Evolutionary conservation across 2,113 vertebrate species (phyloP).

Genomic region (Polyodon spathula): DNA sequence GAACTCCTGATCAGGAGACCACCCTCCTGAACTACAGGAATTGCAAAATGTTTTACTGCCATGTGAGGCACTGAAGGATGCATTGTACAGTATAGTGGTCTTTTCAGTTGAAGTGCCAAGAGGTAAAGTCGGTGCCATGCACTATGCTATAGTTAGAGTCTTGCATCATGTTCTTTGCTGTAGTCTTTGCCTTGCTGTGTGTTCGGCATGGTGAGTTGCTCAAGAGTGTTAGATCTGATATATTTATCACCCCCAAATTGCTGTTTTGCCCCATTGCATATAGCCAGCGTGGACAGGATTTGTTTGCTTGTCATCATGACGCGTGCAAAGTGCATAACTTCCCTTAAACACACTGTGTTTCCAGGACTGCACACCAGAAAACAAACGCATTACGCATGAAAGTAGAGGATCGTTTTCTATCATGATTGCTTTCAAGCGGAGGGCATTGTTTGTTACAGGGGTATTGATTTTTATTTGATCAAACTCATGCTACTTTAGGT

Average conservation of each 20-base stretch:
- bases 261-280: background rate
- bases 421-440: conserved; percentile 11
- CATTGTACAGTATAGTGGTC: no score
- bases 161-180: background rate
- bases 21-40: no score
- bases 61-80: no score
- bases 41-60: no score
- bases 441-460: conserved; percentile 17
- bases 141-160: background rate
- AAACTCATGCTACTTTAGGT: conserved; percentile 21
- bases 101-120: no score
- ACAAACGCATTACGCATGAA: no score
- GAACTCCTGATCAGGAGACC: no score
- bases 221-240: background rate
- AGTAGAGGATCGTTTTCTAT: conserved; percentile 2
- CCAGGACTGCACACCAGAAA: no score
- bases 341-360: background rate
- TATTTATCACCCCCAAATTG: conserved; percentile 1
- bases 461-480: conserved; percentile 33
- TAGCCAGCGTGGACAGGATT: background rate
- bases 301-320: conserved; percentile 1
- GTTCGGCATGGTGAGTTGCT: background rate
- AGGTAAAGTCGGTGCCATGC: no score
- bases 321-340: background rate
- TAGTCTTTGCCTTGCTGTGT: background rate